These are phyloP conservation scores for Mamestra configurata DNA, from an alignment of 1,140 invertebrate species.

Conservation along the genomic window DNA sequence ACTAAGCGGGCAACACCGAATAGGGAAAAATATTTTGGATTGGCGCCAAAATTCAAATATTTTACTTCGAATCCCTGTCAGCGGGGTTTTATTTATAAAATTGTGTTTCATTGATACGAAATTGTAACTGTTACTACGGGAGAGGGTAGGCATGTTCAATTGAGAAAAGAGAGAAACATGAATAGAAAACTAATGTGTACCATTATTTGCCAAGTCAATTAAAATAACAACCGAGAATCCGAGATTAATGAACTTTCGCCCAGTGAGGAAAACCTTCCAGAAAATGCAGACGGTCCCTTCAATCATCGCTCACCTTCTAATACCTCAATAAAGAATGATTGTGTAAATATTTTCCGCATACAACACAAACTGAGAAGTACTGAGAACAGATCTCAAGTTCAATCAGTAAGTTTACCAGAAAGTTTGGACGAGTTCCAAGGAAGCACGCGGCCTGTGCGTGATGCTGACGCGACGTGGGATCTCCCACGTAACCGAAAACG, in stretches of 20 bases:
- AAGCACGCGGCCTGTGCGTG: conserved; percentile 35
- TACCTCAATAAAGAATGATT: neutral
- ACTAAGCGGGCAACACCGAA: conserved; percentile 36
- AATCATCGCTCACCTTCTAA: neutral
- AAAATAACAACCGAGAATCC: neutral
- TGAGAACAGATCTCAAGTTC: conserved; percentile 21
- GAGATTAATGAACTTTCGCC: neutral
- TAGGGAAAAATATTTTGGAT: conserved; percentile 44
- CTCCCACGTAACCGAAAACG: conserved; percentile 24
- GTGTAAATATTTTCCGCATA: conserved; percentile 19
- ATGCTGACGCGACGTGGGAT: conserved; percentile 27
- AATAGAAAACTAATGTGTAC: neutral
- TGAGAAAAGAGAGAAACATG: neutral
- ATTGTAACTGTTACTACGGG: conserved; percentile 14
- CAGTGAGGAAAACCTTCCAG: neutral
- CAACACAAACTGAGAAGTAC: neutral
- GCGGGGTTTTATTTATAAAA: conserved; percentile 37
- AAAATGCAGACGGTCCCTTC: neutral
- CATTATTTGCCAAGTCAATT: neutral
- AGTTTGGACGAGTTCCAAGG: conserved; percentile 41
- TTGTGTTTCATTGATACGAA: conserved; percentile 24
- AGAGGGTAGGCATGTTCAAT: neutral
- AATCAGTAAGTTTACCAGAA: conserved; percentile 34
- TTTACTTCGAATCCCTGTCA: neutral
- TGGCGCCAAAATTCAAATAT: conserved; percentile 31